These are phyloP conservation scores for Phylloscopus trochiloides DNA, from an alignment of 2,113 vertebrate genomes.

Conservation along the genomic window DNA sequence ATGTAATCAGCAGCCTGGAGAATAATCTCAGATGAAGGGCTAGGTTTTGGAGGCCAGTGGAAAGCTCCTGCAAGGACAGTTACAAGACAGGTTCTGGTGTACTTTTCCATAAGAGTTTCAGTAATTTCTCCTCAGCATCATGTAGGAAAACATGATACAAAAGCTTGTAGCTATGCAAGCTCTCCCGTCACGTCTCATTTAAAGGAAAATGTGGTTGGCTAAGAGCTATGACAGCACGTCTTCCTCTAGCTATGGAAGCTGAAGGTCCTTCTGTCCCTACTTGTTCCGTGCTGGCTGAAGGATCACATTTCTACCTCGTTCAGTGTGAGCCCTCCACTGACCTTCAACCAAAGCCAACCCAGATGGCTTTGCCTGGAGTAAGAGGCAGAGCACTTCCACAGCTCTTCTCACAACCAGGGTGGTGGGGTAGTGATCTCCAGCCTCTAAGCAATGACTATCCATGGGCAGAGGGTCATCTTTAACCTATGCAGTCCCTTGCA, in stretches of 20 bases:
- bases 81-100: not conserved
- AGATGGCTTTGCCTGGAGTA: not conserved
- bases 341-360: not conserved
- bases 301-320: not conserved
- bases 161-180: not conserved
- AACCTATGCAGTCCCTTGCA: not conserved
- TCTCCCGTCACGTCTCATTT: not conserved
- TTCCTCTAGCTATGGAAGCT: not conserved
- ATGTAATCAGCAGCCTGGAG: not conserved
- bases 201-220: not conserved
- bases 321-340: not conserved
- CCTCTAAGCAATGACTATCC: not conserved
- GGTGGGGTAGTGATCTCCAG: not conserved
- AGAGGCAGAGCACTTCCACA: not conserved
- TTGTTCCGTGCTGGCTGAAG: not conserved
- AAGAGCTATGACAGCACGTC: not conserved
- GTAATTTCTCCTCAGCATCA: not conserved
- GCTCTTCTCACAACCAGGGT: not conserved
- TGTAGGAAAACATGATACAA: not conserved
- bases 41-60: not conserved
- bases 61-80: not conserved
- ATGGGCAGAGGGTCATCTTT: not conserved
- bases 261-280: not conserved
- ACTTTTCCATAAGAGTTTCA: not conserved
- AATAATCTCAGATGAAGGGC: conserved; percentile 7